These are phyloP conservation scores for Nyctereutes procyonoides DNA, from an alignment of 2,113 vertebrate genomes.

Conservation along the genomic window DNA sequence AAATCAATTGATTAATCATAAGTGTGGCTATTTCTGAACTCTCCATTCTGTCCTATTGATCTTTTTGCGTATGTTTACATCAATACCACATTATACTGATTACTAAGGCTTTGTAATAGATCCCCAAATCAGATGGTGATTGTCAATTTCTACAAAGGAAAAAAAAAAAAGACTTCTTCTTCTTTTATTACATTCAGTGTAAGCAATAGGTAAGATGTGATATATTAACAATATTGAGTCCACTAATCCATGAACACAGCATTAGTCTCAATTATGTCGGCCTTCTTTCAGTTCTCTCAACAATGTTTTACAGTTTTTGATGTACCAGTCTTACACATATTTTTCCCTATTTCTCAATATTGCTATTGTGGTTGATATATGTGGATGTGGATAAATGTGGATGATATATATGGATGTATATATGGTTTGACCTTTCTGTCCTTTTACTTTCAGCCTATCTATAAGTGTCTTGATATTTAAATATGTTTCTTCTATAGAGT, in stretches of 20 bases:
- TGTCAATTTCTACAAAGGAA: not conserved
- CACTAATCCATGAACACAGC: not conserved
- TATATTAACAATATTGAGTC: not conserved
- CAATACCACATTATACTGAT: not conserved
- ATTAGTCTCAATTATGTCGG: not conserved
- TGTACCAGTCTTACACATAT: not conserved
- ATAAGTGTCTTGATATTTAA: not conserved
- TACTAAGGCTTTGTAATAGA: not conserved
- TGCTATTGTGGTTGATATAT: not conserved
- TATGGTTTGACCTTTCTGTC: not conserved
- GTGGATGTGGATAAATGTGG: no score
- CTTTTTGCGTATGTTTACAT: not conserved
- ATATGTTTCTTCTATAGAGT: not conserved
- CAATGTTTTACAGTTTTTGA: not conserved
- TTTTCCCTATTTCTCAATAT: not conserved
- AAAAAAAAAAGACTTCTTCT: not conserved
- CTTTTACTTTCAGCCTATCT: not conserved
- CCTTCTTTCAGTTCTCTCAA: not conserved
- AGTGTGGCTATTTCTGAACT: not conserved
- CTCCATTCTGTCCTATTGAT: not conserved
- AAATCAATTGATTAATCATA: not conserved
- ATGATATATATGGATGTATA: no score
- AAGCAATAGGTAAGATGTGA: not conserved
- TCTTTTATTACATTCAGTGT: not conserved
- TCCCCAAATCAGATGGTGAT: not conserved